Evolutionary conservation across 2,888 invertebrate genomes (phyloP).

Genomic region (Callosobruchus maculatus): DNA sequence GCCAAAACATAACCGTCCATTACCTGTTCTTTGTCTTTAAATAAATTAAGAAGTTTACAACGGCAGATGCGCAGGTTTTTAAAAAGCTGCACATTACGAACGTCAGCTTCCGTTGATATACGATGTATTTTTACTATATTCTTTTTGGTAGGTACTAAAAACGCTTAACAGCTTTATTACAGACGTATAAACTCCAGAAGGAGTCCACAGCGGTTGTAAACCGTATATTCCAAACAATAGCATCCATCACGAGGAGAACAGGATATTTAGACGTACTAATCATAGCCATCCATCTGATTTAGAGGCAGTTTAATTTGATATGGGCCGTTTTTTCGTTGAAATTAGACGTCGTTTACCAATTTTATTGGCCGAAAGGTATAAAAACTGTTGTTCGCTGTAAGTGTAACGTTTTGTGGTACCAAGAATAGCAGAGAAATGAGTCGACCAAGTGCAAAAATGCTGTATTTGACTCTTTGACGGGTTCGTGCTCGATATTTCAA

Average conservation of each 20-base stretch:
- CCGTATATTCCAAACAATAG: conserved; percentile 23
- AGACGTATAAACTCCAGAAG: conserved; percentile 23
- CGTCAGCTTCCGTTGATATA: conserved; percentile 12
- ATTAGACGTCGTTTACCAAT: conserved; percentile 1
- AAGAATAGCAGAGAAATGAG: neutral
- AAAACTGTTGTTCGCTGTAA: neutral
- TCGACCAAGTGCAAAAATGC: too few relatives aligned
- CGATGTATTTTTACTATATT: conserved; percentile 11
- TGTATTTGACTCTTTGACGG: too few relatives aligned
- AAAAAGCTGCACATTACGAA: conserved; percentile 9
- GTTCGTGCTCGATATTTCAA: too few relatives aligned
- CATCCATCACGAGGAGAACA: conserved; percentile 17
- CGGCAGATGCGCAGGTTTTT: conserved; percentile 9
- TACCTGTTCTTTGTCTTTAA: neutral
- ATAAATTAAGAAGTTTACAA: conserved; percentile 13
- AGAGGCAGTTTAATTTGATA: conserved; percentile 18
- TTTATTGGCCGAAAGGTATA: neutral
- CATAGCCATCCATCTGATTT: conserved; percentile 16
- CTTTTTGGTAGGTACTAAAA: conserved; percentile 16
- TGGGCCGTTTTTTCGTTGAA: conserved; percentile 10
- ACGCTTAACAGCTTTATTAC: conserved; percentile 24
- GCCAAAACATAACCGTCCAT: neutral
- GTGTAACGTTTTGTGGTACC: neutral
- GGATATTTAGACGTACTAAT: conserved; percentile 17
- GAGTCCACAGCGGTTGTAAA: conserved; percentile 18